Evolutionary conservation across 1,140 invertebrate genomes (phyloP), one percentile per base, ranked within the genome.

Genomic region (Papilio polyxenes): DNA sequence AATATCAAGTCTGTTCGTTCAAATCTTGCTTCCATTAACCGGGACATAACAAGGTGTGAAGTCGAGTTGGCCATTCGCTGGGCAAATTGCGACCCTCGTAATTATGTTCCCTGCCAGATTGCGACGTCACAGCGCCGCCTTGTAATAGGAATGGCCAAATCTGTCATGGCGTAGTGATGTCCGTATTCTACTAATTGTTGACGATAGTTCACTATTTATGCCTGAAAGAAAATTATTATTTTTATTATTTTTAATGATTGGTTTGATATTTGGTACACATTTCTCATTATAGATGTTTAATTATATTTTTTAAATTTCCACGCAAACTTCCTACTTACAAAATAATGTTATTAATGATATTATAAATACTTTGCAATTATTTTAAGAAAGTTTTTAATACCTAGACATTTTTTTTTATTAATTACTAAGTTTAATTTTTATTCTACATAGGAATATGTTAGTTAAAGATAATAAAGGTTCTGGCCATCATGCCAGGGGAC

Each of bases 21-120:
- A 78, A 78, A 78, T 78, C 31, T 40, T 53, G 40, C 76, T 11
- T 44, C 53, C 76, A 78, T 78, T 78, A 59, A n/a, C 13, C 76
- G 31, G 31, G 6, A 78, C 51, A 37, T 59, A 59, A 59, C 76
- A 49, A 78, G 13, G 5, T 56, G 76, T 37, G 23, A 62, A 78
- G 76, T 65, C 37, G 37, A 37, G 51, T 53, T 59, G 53, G 11
- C 76, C 76, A 78, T 78, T 78, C 53, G 76, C 40, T 51, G 76
- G 76, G 76, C 76, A 79, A 79, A 79, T 79, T 79, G 77, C 53
- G 56, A 79, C 77, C 59, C 53, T 23, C 53, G 77, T 79, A 48
- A 79, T 79, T 79, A 79, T 79, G 62, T 79, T 79, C 77, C 37
- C 77, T 79, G 77, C 31, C 56, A 59, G 77, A 79, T 79, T 79